A percentile compares a stretch with the other conserved stretches of the same genome.
These are phyloP conservation scores for Gambusia yucatana DNA, from an alignment of 2,797 vertebrate genomes.

Conservation along the genomic window DNA sequence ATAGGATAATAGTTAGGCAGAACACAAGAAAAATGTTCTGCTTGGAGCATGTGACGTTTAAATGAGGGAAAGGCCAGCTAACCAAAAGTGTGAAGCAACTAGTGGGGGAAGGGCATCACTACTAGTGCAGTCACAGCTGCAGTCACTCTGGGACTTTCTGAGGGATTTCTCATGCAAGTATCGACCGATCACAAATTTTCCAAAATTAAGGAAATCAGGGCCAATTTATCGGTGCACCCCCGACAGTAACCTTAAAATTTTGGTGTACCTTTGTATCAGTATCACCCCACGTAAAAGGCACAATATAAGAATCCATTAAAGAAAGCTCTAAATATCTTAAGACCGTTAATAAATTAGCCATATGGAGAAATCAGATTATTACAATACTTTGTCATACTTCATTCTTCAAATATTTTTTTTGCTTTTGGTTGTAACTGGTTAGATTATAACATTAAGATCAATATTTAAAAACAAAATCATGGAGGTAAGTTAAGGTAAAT, in stretches of 20 bases:
- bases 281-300: not conserved
- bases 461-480: not conserved
- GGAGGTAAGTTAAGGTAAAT: not conserved
- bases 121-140: not conserved
- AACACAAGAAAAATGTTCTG: not conserved
- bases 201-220: no score
- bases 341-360: not conserved
- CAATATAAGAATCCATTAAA: not conserved
- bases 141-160: not conserved
- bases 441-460: not conserved
- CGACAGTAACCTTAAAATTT: not conserved
- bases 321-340: not conserved
- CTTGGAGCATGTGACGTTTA: not conserved
- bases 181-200: no score
- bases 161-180: not conserved
- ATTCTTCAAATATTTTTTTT: not conserved
- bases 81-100: not conserved
- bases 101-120: not conserved
- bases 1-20: not conserved
- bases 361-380: not conserved
- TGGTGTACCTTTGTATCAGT: not conserved
- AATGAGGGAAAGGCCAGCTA: not conserved
- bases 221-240: no score
- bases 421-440: not conserved
- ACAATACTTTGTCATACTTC: not conserved